phyloP scores from a whole-genome alignment of 2,113 vertebrate genomes.

The Thunnus thynnus region DNA sequence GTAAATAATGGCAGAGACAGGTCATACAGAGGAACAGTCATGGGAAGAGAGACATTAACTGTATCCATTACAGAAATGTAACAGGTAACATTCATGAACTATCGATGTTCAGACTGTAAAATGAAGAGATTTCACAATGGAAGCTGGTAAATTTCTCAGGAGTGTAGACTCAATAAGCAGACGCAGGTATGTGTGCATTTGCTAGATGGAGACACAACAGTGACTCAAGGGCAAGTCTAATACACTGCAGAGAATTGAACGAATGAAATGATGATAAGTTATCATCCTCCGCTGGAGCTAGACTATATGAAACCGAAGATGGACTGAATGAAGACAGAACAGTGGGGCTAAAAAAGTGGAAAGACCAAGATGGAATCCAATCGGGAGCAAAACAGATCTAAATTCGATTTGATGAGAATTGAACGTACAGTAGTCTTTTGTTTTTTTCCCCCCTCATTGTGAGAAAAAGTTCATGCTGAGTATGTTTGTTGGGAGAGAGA shows the following conservation, averaged over 20 bases:
- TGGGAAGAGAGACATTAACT: constrained; percentile 23
- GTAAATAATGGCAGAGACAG: constrained; percentile 44
- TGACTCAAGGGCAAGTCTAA: constrained; percentile 70
- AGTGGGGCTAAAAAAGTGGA: constrained; percentile 31
- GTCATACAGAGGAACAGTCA: constrained; percentile 25
- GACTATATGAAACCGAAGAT: constrained; percentile 58
- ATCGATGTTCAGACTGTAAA: constrained; percentile 7
- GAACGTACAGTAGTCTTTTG: not conserved
- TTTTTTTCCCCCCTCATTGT: constrained; percentile 2
- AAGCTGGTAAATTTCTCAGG: constrained; percentile 25
- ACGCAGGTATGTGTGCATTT: constrained; percentile 33
- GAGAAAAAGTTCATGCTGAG: constrained; percentile 41
- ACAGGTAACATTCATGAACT: constrained; percentile 23
- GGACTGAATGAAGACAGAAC: constrained; percentile 63
- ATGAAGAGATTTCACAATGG: not conserved
- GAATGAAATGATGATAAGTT: constrained; percentile 60
- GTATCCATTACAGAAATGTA: constrained; percentile 17
- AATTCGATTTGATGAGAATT: constrained; percentile 41
- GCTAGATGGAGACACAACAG: constrained; percentile 37
- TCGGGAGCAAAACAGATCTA: constrained; percentile 29
- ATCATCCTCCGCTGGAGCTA: constrained; percentile 54
- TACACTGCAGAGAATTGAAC: constrained; percentile 49
- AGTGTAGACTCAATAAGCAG: constrained; percentile 35
- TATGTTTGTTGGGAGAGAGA: constrained; percentile 27
- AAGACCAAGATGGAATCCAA: constrained; percentile 42